These are phyloP conservation scores for Jacana jacana DNA, from an alignment of 2,113 vertebrate species.

Conservation along the genomic window DNA sequence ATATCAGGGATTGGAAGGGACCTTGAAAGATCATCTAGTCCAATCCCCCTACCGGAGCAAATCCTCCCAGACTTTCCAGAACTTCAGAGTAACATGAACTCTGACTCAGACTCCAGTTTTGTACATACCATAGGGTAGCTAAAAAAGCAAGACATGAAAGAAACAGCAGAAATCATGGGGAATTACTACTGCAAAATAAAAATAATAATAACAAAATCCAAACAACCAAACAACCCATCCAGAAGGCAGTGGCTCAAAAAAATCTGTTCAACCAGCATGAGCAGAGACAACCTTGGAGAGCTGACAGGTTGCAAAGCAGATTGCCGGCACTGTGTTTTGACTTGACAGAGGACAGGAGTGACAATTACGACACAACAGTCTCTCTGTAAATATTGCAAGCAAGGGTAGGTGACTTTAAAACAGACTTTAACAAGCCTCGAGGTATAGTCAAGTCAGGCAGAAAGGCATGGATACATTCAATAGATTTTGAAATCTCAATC, in stretches of 20 bases:
- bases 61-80: background rate
- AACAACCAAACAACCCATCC: background rate
- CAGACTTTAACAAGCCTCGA: background rate
- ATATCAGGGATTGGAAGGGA: no score
- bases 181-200: background rate
- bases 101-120: background rate
- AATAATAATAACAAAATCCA: background rate
- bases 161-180: background rate
- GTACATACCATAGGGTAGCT: background rate
- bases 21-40: no score
- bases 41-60: no score
- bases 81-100: background rate
- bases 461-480: background rate
- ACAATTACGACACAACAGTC: background rate
- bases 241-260: background rate
- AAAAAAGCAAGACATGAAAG: background rate
- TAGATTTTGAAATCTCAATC: background rate
- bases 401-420: background rate
- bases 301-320: slow-evolving; percentile 31
- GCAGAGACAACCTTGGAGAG: background rate
- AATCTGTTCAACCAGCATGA: slow-evolving; percentile 28
- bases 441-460: background rate
- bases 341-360: background rate
- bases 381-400: background rate
- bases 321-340: background rate